phyloP scores from a whole-genome alignment of 2,888 invertebrate genomes.

The Plebejus argus region DNA sequence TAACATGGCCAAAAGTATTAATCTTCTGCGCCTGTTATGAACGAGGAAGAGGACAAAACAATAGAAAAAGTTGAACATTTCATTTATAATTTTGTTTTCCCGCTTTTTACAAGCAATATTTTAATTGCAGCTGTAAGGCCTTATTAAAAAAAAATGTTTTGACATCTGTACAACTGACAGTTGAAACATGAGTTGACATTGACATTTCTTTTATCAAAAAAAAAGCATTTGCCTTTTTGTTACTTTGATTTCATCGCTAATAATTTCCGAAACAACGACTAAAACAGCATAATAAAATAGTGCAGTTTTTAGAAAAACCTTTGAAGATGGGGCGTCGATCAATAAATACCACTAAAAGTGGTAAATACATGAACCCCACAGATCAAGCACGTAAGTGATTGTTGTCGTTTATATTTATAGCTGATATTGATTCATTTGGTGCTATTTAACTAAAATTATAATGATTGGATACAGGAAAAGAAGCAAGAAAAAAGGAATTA shows the following conservation, averaged over 20 bases:
- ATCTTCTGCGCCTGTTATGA: no score
- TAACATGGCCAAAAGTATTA: no score
- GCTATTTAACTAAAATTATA: not conserved
- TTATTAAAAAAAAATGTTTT: no score
- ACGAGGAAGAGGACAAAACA: no score
- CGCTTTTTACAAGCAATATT: no score
- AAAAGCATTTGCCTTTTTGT: no score
- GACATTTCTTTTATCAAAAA: no score
- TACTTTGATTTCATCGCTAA: not conserved
- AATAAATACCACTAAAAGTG: conserved; percentile 99
- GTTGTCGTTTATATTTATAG: conserved; percentile 38
- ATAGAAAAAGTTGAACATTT: no score
- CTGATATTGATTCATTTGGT: conserved; percentile 33
- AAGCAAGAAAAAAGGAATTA: conserved; percentile 97
- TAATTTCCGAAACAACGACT: not conserved
- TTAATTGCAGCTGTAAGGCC: no score
- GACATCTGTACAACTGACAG: no score
- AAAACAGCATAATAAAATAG: not conserved
- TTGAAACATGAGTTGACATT: no score
- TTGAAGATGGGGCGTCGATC: conserved; percentile 95
- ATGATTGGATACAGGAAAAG: conserved; percentile 87
- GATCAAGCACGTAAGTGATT: conserved; percentile 96
- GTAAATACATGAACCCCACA: conserved; percentile 99
- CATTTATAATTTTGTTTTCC: no score
- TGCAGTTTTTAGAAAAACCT: not conserved